Conservation (phyloP, 2,888 invertebrate species). For the Dryobota labecula region DNA sequence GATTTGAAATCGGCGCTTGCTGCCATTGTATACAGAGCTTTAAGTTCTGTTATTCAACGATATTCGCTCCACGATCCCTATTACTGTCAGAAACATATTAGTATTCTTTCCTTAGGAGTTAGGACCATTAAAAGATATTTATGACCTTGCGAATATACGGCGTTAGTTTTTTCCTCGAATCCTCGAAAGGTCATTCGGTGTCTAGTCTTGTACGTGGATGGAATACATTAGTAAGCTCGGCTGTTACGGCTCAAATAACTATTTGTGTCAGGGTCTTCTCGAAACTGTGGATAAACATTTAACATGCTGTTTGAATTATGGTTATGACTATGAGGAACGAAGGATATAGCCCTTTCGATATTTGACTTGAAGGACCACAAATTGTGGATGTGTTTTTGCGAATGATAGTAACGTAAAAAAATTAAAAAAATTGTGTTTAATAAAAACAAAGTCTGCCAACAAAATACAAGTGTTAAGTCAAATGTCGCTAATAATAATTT, state of each 20-base stretch:
- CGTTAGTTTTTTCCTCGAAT: conserved; percentile 57
- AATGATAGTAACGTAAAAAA: background rate
- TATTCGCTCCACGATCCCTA: conserved; percentile 40
- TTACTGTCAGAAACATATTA: conserved; percentile 30
- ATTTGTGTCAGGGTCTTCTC: conserved; percentile 65
- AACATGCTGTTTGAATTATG: conserved; percentile 35
- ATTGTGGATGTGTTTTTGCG: background rate
- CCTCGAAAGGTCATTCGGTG: conserved; percentile 68
- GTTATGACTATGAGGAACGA: conserved; percentile 10
- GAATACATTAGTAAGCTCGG: conserved; percentile 65
- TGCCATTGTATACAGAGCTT: conserved; percentile 6
- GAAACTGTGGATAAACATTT: conserved; percentile 48
- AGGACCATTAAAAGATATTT: conserved; percentile 53
- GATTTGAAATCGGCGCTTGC: conserved; percentile 25
- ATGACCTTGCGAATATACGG: conserved; percentile 53
- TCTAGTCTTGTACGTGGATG: conserved; percentile 65
- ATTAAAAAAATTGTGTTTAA: background rate
- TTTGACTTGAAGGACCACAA: conserved; percentile 8
- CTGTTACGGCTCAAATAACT: conserved; percentile 52
- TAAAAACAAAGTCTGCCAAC: conserved; percentile 6
- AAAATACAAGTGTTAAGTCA: conserved; percentile 1
- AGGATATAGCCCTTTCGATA: background rate
- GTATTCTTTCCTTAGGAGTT: conserved; percentile 49
- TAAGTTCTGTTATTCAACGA: conserved; percentile 6
- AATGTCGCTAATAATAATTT: conserved; percentile 12